Percentiles rank a stretch among this genome's conserved stretches.
phyloP scores from a whole-genome alignment of 2,113 vertebrate species.

The Podarcis muralis region DNA sequence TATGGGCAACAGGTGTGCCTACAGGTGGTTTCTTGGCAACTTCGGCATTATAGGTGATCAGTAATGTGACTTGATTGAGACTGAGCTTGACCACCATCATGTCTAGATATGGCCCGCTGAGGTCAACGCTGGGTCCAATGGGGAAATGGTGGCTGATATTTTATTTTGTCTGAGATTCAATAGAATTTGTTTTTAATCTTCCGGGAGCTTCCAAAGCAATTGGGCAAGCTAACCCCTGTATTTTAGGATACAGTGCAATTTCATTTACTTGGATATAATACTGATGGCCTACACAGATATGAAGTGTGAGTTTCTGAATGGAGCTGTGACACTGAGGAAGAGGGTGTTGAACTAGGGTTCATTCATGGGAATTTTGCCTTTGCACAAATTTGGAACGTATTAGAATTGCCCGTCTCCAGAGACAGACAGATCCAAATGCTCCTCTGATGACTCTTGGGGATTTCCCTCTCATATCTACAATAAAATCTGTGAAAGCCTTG shows the following conservation, averaged over 20 bases:
- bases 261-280: neutral
- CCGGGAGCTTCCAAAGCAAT: too few relatives aligned
- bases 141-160: too few relatives aligned
- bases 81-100: neutral
- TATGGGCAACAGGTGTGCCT: too few relatives aligned
- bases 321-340: neutral
- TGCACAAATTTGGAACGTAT: neutral
- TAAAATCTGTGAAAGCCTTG: neutral
- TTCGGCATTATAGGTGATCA: neutral
- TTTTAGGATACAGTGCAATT: neutral
- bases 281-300: neutral
- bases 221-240: too few relatives aligned
- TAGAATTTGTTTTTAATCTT: too few relatives aligned
- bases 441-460: neutral
- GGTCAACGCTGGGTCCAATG: too few relatives aligned
- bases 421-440: neutral
- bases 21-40: too few relatives aligned
- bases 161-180: too few relatives aligned
- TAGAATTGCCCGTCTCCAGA: neutral
- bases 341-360: neutral
- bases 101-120: too few relatives aligned
- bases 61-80: neutral
- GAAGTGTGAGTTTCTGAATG: neutral
- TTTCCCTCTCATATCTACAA: neutral
- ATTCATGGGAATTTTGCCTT: neutral